phyloP scores from a whole-genome alignment of 2,888 invertebrate genomes.

The Xanthostigma xanthostigma region DNA sequence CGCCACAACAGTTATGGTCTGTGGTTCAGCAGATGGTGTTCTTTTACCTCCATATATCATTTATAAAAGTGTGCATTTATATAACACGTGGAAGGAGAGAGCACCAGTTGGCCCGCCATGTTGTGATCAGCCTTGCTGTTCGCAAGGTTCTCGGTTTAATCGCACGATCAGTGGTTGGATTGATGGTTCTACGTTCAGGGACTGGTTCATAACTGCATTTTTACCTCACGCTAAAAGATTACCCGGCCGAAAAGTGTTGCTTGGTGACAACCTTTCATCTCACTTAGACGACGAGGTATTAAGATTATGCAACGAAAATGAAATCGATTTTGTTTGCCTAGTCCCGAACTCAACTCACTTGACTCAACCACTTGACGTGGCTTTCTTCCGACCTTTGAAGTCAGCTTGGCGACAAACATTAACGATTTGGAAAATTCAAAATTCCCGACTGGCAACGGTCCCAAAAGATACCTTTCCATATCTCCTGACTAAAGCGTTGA shows the following conservation, averaged over 20 bases:
- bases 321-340: slow-evolving; percentile 8
- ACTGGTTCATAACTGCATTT: slow-evolving; percentile 7
- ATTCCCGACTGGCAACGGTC: neutral
- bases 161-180: slow-evolving; percentile 19
- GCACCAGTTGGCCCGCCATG: slow-evolving; percentile 15
- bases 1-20: slow-evolving; percentile 21
- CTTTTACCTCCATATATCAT: slow-evolving; percentile 23
- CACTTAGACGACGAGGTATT: slow-evolving; percentile 8
- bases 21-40: slow-evolving; percentile 20
- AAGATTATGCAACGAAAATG: slow-evolving; percentile 3
- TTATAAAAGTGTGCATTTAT: slow-evolving; percentile 16
- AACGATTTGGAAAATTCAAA: slow-evolving; percentile 6
- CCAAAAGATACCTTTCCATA: neutral
- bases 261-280: slow-evolving; percentile 10
- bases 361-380: slow-evolving; percentile 13
- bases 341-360: slow-evolving; percentile 12
- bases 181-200: slow-evolving; percentile 9
- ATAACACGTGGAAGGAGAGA: slow-evolving; percentile 9
- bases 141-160: slow-evolving; percentile 14
- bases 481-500: slow-evolving; percentile 7
- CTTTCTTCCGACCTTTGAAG: slow-evolving; percentile 12
- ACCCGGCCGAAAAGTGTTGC: slow-evolving; percentile 10
- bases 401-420: slow-evolving; percentile 10
- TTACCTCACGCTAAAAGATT: slow-evolving; percentile 10
- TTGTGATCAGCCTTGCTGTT: slow-evolving; percentile 11